Evolutionary conservation across 30 jellyfish, hydroid and myxozoan genomes (phyloP).

Genomic region (Nemopilema nomurai): DNA sequence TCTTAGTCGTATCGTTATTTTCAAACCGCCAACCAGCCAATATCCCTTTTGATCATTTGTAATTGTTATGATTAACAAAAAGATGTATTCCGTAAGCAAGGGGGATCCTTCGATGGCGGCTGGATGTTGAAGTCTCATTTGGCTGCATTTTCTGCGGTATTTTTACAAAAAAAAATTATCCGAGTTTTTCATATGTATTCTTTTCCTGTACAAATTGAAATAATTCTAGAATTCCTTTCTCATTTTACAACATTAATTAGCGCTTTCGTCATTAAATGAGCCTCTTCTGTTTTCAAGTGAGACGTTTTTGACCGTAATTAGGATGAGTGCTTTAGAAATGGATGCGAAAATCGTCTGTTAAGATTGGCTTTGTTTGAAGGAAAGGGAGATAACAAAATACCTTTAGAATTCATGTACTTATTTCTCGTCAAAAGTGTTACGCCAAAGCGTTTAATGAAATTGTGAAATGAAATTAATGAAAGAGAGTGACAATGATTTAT

Average conservation of each 20-base stretch:
- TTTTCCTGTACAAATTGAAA: not conserved
- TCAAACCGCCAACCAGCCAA: constrained; percentile 24
- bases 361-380: not conserved
- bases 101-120: not conserved
- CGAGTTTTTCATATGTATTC: not conserved
- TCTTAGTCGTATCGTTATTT: constrained; percentile 1
- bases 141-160: not conserved
- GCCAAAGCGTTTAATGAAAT: too few relatives aligned
- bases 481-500: too few relatives aligned
- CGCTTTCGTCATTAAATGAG: not conserved
- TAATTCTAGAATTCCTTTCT: too few relatives aligned
- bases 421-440: too few relatives aligned
- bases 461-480: too few relatives aligned
- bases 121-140: not conserved
- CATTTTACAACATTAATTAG: not conserved
- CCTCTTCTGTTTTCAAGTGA: not conserved
- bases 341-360: not conserved
- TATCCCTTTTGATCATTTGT: not conserved
- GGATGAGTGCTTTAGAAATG: not conserved
- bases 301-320: not conserved
- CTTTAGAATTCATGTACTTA: too few relatives aligned
- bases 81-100: not conserved
- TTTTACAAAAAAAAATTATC: not conserved
- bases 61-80: not conserved
- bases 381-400: not conserved